phyloP scores from a whole-genome alignment of 1,140 invertebrate genomes.

The Drosophila murphyi region DNA sequence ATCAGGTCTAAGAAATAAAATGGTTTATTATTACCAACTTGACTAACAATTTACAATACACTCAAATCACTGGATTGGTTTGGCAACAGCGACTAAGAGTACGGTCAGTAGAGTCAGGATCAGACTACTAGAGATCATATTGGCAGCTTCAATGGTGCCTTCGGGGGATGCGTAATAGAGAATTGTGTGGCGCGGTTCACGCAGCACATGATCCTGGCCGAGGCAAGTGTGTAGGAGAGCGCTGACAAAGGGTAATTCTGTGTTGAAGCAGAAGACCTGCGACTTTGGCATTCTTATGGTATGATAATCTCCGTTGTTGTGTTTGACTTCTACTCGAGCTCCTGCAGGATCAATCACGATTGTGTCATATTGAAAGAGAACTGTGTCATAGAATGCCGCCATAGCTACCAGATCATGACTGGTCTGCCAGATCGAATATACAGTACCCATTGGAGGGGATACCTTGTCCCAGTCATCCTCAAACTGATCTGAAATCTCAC shows the following conservation, averaged over 20 bases:
- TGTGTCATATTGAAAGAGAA: not conserved
- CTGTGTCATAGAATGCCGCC: not conserved
- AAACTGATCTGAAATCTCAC: not conserved
- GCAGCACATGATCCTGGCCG: not conserved
- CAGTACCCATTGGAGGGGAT: not conserved
- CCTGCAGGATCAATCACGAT: not conserved
- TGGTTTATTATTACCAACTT: not conserved
- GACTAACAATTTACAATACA: not conserved
- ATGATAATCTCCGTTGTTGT: not conserved
- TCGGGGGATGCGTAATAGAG: not conserved
- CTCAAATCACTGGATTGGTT: not conserved
- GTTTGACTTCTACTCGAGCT: not conserved
- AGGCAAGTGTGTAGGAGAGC: not conserved
- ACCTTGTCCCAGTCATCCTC: not conserved
- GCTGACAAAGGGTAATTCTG: not conserved
- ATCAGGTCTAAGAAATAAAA: too few relatives aligned
- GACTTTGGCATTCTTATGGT: not conserved
- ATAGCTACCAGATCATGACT: not conserved
- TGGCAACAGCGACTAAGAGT: not conserved
- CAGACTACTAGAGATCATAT: not conserved
- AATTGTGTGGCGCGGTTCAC: not conserved
- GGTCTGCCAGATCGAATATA: not conserved
- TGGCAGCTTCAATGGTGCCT: not conserved
- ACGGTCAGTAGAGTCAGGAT: not conserved
- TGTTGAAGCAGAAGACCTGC: not conserved